Percentiles rank a stretch among this genome's conserved stretches.
These are phyloP conservation scores for Osmoderma eremita DNA, from an alignment of 2,888 invertebrate species.

Conservation along the genomic window DNA sequence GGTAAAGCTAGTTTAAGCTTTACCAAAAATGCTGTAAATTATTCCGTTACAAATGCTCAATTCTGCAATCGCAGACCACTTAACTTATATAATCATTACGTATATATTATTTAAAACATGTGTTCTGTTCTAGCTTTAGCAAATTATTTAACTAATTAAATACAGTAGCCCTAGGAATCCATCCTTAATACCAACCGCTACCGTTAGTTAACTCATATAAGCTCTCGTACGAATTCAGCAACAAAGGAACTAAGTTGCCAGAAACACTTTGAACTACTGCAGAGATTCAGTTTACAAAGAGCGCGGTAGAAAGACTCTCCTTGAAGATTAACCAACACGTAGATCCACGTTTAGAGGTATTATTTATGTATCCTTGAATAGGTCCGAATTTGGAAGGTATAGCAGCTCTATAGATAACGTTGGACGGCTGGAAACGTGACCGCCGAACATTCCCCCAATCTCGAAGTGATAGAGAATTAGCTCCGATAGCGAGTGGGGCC, in stretches of 20 bases:
- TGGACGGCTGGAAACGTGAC: conserved; percentile 26
- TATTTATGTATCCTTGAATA: conserved; percentile 29
- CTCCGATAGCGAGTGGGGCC: too few species aligned
- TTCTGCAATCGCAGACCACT: too few species aligned
- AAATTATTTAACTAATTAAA: too few species aligned
- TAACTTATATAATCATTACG: too few species aligned
- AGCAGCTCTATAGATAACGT: conserved; percentile 19
- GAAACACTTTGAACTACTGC: conserved; percentile 18
- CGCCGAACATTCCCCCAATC: conserved; percentile 3
- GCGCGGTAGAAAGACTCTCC: conserved; percentile 23
- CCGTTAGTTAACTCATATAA: background rate
- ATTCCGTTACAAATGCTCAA: too few species aligned
- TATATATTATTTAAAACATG: too few species aligned
- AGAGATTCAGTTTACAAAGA: conserved; percentile 31
- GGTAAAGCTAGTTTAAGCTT: too few species aligned
- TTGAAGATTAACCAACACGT: conserved; percentile 25
- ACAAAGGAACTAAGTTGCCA: background rate
- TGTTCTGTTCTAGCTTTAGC: too few species aligned
- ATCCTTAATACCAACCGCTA: conserved; percentile 1
- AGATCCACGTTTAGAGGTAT: conserved; percentile 31
- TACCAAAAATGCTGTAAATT: too few species aligned
- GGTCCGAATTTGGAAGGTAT: background rate
- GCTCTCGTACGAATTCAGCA: conserved; percentile 2
- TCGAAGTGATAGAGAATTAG: too few species aligned
- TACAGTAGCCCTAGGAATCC: background rate